Base-by-base conservation (phyloP, 2,888 invertebrate genomes). In the Biston betularia region DNA sequence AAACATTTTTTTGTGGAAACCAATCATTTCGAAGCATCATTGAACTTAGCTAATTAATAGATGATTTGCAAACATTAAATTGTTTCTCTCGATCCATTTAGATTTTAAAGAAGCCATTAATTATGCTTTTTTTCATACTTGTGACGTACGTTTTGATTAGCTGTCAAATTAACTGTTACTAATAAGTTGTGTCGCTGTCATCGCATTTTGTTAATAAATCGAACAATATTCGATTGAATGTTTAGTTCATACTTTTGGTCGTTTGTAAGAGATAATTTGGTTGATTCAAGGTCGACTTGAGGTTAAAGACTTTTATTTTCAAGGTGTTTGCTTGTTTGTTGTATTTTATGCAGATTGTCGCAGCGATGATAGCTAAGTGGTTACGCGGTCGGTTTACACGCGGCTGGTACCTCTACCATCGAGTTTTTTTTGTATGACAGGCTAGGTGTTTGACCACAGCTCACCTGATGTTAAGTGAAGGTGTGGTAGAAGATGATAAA, bases 241-340 rank as follows among this genome's bases (percentile, higher is more conserved):
- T 34, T 12, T 49, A 33, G 49, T 49, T 49, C 49, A 10, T 49
- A 11, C 34, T 11, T 34, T 49, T 49, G 3, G 34, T 5, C 33
- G 34, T 34, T 49, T 49, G 11, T 24, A 24, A 4, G 11, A 12
- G 34, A 6, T 14, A 49, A 12, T 11, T 49, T 34, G 34, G 11
- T 49, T n/a, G 0, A 33, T 10, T 35, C 35, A 57, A 57, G 10
- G 35, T 57, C 12, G 15, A 8, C 10, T 57, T 14, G 35, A 57
- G 57, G 57, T 57, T 15, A 46, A 4, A 2, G 57, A 57, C 57
- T 38, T 10, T 0, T 38, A n/a, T 44, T 55, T 45, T 34, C 55
- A 55, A 45, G 55, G 55, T 34, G 33, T 33, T 24, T 42, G 35
- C 35, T 35, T 35, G 7, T 35, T 6, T 35, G 35, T 35, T 7